phyloP scores from a whole-genome alignment of 2,888 invertebrate species.

The Barypeithes pellucidus region DNA sequence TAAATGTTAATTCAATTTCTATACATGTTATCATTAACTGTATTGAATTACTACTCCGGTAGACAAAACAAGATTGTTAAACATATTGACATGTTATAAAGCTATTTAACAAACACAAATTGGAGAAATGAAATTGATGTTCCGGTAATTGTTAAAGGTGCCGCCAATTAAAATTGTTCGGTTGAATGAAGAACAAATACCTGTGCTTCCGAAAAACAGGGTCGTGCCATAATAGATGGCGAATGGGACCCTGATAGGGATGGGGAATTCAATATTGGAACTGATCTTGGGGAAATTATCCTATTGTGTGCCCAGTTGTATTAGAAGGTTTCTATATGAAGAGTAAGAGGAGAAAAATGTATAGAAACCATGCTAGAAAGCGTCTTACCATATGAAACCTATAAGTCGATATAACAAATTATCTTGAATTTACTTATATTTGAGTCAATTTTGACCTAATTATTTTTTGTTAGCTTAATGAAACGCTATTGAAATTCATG shows the following conservation, averaged over 20 bases:
- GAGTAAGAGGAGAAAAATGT: no score
- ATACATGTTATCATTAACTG: conserved; percentile 17
- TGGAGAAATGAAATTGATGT: conserved; percentile 29
- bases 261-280: neutral
- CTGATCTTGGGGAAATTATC: no score
- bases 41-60: conserved; percentile 32
- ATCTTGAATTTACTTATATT: no score
- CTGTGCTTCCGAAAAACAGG: neutral
- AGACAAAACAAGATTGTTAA: conserved; percentile 20
- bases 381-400: no score
- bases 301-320: no score
- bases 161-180: conserved; percentile 43
- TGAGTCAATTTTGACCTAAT: no score
- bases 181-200: conserved; percentile 17
- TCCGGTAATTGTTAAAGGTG: conserved; percentile 30
- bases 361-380: no score
- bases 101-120: conserved; percentile 15
- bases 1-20: conserved; percentile 22
- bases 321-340: no score
- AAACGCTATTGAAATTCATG: no score
- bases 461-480: no score
- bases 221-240: neutral
- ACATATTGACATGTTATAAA: conserved; percentile 3
- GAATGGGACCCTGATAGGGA: no score
- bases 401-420: no score